These are phyloP conservation scores for Nasonia oneida DNA, from an alignment of 2,888 invertebrate genomes.

Conservation along the genomic window DNA sequence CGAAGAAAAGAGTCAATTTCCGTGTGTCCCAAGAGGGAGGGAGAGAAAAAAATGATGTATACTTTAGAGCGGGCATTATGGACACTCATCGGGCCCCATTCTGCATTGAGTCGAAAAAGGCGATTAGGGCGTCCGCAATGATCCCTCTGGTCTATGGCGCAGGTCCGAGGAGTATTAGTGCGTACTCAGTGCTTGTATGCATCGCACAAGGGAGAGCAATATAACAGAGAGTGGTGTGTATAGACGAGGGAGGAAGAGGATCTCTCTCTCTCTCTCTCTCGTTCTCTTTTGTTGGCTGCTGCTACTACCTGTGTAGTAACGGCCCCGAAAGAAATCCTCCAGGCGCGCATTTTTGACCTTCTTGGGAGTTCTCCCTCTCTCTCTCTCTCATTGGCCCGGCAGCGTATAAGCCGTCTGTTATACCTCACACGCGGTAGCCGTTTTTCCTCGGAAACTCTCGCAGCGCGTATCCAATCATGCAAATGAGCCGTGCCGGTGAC, in stretches of 20 bases:
- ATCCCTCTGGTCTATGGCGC: neutral
- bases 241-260: neutral
- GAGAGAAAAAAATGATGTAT: neutral
- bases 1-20: constrained; percentile 5
- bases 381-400: neutral
- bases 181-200: constrained; percentile 11
- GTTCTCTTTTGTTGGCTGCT: neutral
- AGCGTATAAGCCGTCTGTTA: neutral
- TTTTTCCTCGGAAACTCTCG: constrained; percentile 10
- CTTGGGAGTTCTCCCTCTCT: neutral
- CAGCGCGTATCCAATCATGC: neutral
- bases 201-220: constrained; percentile 1
- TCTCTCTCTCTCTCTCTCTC: neutral
- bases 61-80: neutral
- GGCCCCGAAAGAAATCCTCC: neutral
- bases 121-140: neutral
- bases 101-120: neutral
- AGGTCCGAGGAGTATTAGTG: neutral
- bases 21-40: neutral
- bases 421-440: constrained; percentile 6
- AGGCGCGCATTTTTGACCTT: neutral
- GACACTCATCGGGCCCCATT: constrained; percentile 1
- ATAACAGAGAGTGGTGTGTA: neutral
- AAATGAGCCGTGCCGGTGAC: neutral
- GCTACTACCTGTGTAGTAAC: neutral